A percentile compares a stretch with the other conserved stretches of the same genome.
Evolutionary conservation across 2,888 invertebrate species (phyloP).

Genomic region (Drosophila melanosoma): DNA sequence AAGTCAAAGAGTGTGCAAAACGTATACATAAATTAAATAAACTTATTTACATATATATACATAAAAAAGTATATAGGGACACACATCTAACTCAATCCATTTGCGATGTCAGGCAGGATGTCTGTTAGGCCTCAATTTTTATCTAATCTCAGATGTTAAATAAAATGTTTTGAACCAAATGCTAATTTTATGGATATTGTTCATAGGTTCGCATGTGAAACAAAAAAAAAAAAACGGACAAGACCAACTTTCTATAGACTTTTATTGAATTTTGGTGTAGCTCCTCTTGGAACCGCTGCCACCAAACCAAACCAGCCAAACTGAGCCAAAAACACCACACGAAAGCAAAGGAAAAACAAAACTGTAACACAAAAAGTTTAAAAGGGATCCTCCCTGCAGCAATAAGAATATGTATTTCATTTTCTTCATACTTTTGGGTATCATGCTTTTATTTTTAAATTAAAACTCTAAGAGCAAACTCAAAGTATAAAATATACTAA

Average conservation of each 20-base stretch:
- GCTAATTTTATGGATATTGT: conserved; percentile 66
- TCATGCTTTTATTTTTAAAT: conserved; percentile 68
- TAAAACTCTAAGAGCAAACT: conserved; percentile 57
- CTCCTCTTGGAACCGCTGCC: conserved; percentile 1
- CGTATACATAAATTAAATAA: conserved; percentile 52
- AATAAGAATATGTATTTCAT: conserved; percentile 31
- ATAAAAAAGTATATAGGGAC: conserved; percentile 26
- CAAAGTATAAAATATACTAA: conserved; percentile 55
- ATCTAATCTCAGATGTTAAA: conserved; percentile 69
- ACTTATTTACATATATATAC: conserved; percentile 52
- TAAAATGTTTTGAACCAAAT: conserved; percentile 61
- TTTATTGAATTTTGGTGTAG: conserved; percentile 65
- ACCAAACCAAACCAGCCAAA: not conserved
- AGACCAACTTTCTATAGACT: conserved; percentile 59
- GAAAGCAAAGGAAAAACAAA: conserved; percentile 49
- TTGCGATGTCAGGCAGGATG: conserved; percentile 1
- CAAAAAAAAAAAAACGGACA: conserved; percentile 20
- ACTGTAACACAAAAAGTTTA: conserved; percentile 62
- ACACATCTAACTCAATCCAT: conserved; percentile 11
- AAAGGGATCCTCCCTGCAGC: conserved; percentile 61
- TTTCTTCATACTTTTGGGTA: conserved; percentile 34
- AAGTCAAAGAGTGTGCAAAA: conserved; percentile 52
- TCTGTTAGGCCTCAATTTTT: conserved; percentile 52
- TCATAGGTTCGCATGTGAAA: conserved; percentile 53
- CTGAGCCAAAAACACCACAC: conserved; percentile 30